Conservation (phyloP, 2,888 invertebrate species). For the Elegia similella region DNA sequence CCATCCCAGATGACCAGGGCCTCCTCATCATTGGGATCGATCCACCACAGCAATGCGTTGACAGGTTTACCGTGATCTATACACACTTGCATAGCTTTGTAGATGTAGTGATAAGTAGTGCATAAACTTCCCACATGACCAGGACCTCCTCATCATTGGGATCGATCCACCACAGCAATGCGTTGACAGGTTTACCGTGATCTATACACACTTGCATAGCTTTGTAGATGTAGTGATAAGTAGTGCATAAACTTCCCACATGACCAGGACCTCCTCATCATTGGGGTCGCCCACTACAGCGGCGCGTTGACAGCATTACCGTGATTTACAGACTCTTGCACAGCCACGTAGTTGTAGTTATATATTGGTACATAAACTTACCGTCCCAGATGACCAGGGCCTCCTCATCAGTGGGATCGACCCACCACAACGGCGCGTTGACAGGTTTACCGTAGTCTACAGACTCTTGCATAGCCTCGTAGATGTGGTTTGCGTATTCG, state of each 20-base stretch:
- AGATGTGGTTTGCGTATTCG: slow-evolving; percentile 82
- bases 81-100: slow-evolving; percentile 82
- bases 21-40: slow-evolving; percentile 84
- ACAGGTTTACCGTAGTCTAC: slow-evolving; percentile 85
- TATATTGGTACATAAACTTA: slow-evolving; percentile 44
- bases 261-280: no score
- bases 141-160: slow-evolving; percentile 84
- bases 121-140: slow-evolving; percentile 63
- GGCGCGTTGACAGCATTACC: no score
- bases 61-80: slow-evolving; percentile 85
- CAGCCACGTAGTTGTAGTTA: no score
- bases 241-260: no score
- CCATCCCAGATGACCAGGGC: slow-evolving; percentile 83
- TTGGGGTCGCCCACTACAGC: no score
- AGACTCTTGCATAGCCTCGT: slow-evolving; percentile 82
- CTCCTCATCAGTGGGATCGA: slow-evolving; percentile 84
- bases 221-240: no score
- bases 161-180: slow-evolving; percentile 95
- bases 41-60: slow-evolving; percentile 93
- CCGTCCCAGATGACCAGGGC: slow-evolving; percentile 83
- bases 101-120: slow-evolving; percentile 79
- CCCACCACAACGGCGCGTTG: slow-evolving; percentile 93
- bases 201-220: no score
- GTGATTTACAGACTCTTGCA: no score
- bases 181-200: no score